phyloP scores from a whole-genome alignment of 2,113 vertebrate genomes.

The Mugil cephalus region DNA sequence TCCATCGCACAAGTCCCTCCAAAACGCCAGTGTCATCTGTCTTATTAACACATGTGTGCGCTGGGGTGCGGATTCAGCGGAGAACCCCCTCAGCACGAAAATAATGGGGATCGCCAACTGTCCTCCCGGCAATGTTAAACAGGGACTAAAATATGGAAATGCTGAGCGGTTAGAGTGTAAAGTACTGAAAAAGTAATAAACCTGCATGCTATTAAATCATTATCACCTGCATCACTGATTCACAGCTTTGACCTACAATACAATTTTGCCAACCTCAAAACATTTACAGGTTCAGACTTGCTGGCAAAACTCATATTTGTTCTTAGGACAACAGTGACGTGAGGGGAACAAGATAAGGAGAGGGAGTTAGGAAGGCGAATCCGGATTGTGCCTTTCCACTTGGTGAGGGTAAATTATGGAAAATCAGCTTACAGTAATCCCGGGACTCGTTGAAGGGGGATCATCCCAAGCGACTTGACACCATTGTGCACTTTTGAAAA shows the following conservation, averaged over 20 bases:
- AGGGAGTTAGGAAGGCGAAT: constrained; percentile 76
- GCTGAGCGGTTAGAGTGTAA: constrained; percentile 38
- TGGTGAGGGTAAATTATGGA: constrained; percentile 80
- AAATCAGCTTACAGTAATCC: constrained; percentile 82
- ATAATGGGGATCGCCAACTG: constrained; percentile 57
- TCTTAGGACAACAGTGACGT: constrained; percentile 64
- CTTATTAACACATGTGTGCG: constrained; percentile 61
- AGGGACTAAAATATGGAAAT: constrained; percentile 40
- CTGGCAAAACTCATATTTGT: constrained; percentile 62
- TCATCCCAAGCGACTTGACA: constrained; percentile 77
- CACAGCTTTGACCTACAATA: constrained; percentile 39
- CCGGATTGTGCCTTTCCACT: constrained; percentile 80
- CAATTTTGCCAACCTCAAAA: constrained; percentile 55
- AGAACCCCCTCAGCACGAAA: constrained; percentile 58
- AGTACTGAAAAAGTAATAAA: constrained; percentile 7
- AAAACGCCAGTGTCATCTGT: constrained; percentile 50
- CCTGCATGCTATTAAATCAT: constrained; percentile 16
- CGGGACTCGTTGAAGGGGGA: constrained; percentile 70
- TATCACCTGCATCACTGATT: constrained; percentile 6
- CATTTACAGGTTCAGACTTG: constrained; percentile 22
- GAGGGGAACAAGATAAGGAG: constrained; percentile 76
- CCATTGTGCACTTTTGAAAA: constrained; percentile 79
- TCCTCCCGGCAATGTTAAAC: constrained; percentile 47
- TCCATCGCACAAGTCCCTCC: constrained; percentile 24
- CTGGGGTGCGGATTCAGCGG: constrained; percentile 24